phyloP scores from a whole-genome alignment of 2,797 vertebrate species.

The Etheostoma perlongum region DNA sequence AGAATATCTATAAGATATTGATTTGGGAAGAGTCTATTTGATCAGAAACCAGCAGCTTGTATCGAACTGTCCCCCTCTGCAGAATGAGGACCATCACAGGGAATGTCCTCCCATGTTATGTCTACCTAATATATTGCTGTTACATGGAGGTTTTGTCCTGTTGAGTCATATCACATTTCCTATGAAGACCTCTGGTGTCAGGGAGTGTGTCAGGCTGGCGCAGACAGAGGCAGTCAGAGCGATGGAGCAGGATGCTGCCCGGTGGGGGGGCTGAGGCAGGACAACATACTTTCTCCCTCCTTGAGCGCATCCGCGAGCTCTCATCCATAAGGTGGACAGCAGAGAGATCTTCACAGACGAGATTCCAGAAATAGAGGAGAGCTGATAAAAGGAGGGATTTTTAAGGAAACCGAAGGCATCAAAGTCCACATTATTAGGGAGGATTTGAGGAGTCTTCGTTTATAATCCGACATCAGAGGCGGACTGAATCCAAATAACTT shows the following conservation, averaged over 20 bases:
- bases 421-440: constrained; percentile 71
- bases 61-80: neutral
- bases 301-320: constrained; percentile 60
- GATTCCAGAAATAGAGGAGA: constrained; percentile 62
- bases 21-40: constrained; percentile 14
- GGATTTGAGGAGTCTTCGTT: constrained; percentile 75
- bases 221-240: constrained; percentile 49
- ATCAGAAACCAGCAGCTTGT: neutral
- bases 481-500: constrained; percentile 77
- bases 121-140: neutral
- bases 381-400: constrained; percentile 45
- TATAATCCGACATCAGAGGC: constrained; percentile 78
- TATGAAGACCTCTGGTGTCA: constrained; percentile 48
- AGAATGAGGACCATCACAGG: neutral
- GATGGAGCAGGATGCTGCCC: constrained; percentile 67
- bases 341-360: constrained; percentile 54
- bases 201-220: constrained; percentile 41
- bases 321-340: constrained; percentile 61
- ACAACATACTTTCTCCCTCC: constrained; percentile 69
- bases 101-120: neutral
- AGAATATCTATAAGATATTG: constrained; percentile 3
- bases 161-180: constrained; percentile 17
- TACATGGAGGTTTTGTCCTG: neutral
- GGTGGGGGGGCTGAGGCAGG: constrained; percentile 65
- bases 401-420: constrained; percentile 64